Evolutionary conservation across 2,113 vertebrate species (phyloP), one percentile per base, ranked within the genome.

Genomic region (Meles meles): DNA sequence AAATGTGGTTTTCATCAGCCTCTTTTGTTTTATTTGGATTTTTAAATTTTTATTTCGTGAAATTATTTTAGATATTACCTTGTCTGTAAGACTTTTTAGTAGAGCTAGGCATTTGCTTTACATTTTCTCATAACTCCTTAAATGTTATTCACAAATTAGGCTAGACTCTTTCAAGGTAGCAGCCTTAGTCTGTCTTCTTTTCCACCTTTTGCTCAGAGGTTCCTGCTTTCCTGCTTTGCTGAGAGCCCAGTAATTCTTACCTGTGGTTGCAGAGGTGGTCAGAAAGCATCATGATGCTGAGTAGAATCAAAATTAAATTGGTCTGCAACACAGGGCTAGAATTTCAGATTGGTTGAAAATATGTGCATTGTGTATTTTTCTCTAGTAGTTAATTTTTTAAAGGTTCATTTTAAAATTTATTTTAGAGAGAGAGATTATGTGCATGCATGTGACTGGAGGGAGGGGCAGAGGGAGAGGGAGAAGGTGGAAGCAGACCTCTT

Each of bases 121-220:
- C 23, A 20, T 88, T 34, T 63, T 92, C 44, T 79, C 11, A 15
- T 49, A 77, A 61, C n/a, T 86, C 69, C 69, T 72, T 55, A 44
- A 42, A 77, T 92, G 9, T 65, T 65, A 47, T n/a, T 92, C 9
- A n/a, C 34, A 87, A 76, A 92, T 77, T 0, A 0, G 72, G 80
- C 76, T 92, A 74, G 84, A 90, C 42, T 85, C 11, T 29, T 55
- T 93, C 31, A 49, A 95, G 52, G 67, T 61, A 59, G 37, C 18
- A 39, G 44, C 89, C 74, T 96, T 95, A 94, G 80, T 71, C 88
- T 37, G 55, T 90, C 42, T 90, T 95, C 90, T 69, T 57, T 63
- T 97, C 27, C 29, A 67, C 31, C 27, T 77, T 23, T 95, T 42
- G 23, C 74, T 47, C 44, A n/a, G 47, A 82, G 72, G 20, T 82